A percentile compares a stretch with the other conserved stretches of the same genome.
These are phyloP conservation scores for Gobio gobio DNA, from an alignment of 2,113 vertebrate species.

Conservation along the genomic window DNA sequence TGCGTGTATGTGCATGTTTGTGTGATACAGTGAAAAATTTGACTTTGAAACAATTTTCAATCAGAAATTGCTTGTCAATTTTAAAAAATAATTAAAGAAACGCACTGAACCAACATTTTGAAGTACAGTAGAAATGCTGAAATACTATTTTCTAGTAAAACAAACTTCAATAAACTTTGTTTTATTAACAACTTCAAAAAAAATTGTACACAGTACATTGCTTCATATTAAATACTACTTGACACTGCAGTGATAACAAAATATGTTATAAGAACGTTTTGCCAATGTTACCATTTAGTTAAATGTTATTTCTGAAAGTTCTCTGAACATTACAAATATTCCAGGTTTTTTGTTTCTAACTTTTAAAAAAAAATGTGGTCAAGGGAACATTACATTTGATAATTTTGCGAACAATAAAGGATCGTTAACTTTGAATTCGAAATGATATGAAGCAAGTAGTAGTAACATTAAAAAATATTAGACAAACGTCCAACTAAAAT, in stretches of 20 bases:
- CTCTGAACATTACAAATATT: too few species aligned
- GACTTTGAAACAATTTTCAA: neutral
- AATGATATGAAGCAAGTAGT: too few species aligned
- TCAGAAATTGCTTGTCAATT: neutral
- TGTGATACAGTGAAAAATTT: neutral
- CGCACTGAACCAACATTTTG: neutral
- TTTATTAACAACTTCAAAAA: neutral
- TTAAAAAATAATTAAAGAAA: neutral
- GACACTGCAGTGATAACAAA: neutral
- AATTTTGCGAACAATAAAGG: too few species aligned
- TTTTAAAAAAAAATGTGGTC: too few species aligned
- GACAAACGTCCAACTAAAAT: too few species aligned
- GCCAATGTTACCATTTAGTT: too few species aligned
- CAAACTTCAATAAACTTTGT: neutral
- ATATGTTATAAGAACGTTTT: too few species aligned
- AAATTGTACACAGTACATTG: neutral
- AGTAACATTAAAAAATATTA: too few species aligned
- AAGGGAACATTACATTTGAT: too few species aligned
- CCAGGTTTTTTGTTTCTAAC: too few species aligned
- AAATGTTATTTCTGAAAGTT: too few species aligned
- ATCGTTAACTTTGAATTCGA: too few species aligned
- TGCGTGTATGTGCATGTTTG: neutral
- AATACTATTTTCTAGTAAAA: neutral
- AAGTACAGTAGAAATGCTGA: neutral
- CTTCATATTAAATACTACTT: neutral